Percentiles rank a stretch among this genome's conserved stretches.
These are phyloP conservation scores for Gadopsis bispinosus DNA, from an alignment of 2,797 vertebrate species.

Conservation along the genomic window DNA sequence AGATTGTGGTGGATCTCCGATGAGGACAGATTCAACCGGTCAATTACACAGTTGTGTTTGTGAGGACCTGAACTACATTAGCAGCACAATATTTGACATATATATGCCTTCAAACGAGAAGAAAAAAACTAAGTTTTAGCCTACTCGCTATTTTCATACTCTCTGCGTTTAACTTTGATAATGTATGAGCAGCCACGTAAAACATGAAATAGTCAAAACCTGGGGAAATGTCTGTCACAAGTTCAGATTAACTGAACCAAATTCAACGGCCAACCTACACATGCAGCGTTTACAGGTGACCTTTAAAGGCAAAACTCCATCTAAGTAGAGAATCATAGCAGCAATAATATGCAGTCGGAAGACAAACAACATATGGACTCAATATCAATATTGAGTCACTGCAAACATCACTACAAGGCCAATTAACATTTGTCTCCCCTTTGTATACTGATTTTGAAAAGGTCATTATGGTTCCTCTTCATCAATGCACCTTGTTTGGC, in stretches of 20 bases:
- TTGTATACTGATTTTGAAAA: neutral
- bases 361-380: neutral
- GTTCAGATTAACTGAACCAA: neutral
- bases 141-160: rapidly evolving
- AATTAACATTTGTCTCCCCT: rapidly evolving
- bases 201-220: neutral
- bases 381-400: neutral
- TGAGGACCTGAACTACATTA: neutral
- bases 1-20: neutral
- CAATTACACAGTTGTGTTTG: too few relatives aligned
- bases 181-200: neutral
- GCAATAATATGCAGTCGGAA: neutral
- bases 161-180: neutral
- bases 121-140: neutral
- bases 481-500: neutral
- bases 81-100: neutral
- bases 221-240: neutral
- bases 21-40: neutral
- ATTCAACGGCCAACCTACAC: neutral
- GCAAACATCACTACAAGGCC: neutral
- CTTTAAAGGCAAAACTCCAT: neutral
- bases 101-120: neutral
- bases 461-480: neutral
- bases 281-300: neutral
- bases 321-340: neutral